These are phyloP conservation scores for Phallusia fumigata DNA, from an alignment of 23 tunicate species.

Conservation along the genomic window DNA sequence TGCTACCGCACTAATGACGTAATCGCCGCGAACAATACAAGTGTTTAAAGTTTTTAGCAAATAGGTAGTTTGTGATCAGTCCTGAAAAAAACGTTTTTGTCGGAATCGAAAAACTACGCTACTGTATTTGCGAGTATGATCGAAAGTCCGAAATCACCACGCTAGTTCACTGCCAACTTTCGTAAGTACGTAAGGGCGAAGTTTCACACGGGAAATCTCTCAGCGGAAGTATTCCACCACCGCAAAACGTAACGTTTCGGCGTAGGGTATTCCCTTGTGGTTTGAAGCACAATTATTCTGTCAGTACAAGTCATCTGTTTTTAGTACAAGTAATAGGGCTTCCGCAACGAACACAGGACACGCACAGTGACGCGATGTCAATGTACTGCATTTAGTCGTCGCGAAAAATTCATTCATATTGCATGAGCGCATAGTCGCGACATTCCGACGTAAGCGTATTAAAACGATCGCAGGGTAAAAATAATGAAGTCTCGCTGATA, in stretches of 20 bases:
- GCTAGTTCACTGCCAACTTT: neutral
- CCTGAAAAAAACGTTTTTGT: neutral
- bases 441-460: neutral
- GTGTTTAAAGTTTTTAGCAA: neutral
- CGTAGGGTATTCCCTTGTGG: too few relatives aligned
- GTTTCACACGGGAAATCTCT: too few relatives aligned
- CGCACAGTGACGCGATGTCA: neutral
- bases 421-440: neutral
- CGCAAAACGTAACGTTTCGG: too few relatives aligned
- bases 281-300: too few relatives aligned
- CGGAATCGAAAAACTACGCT: neutral
- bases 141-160: neutral
- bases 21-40: too few relatives aligned
- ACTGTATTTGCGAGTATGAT: neutral
- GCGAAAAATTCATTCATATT: neutral
- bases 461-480: neutral
- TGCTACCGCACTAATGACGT: too few relatives aligned
- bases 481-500: neutral
- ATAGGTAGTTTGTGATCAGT: neutral
- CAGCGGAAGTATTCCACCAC: too few relatives aligned
- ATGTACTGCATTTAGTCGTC: neutral
- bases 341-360: neutral
- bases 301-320: neutral
- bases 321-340: neutral
- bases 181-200: neutral